Conservation (phyloP, 2,888 invertebrate species). For the Seladonia tumulorum region DNA sequence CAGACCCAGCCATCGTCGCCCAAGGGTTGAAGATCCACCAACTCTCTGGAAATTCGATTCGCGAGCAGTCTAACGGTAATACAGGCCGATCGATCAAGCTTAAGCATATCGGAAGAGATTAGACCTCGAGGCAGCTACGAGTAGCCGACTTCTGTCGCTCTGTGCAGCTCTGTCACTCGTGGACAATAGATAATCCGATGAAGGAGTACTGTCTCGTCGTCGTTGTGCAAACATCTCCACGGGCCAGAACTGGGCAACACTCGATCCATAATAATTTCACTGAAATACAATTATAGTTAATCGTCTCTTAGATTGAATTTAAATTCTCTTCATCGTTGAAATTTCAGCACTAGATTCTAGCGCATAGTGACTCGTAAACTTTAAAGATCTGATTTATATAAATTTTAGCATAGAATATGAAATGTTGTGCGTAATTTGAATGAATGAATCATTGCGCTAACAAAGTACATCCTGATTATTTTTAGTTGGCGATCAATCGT, state of each 20-base stretch:
- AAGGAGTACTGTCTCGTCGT: conserved; percentile 22
- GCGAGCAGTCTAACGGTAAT: conserved; percentile 33
- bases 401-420: not conserved
- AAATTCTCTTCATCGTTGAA: not conserved
- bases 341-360: not conserved
- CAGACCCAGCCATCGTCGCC: not conserved
- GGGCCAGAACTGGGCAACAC: not conserved
- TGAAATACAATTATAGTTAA: not conserved
- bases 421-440: not conserved
- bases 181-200: conserved; percentile 28
- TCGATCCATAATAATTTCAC: not conserved
- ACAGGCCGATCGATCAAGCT: conserved; percentile 52
- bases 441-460: not conserved
- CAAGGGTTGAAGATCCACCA: conserved; percentile 36
- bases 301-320: not conserved
- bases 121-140: conserved; percentile 35
- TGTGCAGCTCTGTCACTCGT: not conserved
- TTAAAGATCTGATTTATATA: not conserved
- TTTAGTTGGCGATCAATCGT: not conserved
- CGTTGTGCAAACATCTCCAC: conserved; percentile 52
- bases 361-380: not conserved
- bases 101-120: conserved; percentile 26
- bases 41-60: conserved; percentile 32
- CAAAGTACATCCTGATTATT: not conserved
- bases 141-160: conserved; percentile 8